phyloP scores from a whole-genome alignment of 2,113 vertebrate genomes.

The Proterorhinus semilunaris region DNA sequence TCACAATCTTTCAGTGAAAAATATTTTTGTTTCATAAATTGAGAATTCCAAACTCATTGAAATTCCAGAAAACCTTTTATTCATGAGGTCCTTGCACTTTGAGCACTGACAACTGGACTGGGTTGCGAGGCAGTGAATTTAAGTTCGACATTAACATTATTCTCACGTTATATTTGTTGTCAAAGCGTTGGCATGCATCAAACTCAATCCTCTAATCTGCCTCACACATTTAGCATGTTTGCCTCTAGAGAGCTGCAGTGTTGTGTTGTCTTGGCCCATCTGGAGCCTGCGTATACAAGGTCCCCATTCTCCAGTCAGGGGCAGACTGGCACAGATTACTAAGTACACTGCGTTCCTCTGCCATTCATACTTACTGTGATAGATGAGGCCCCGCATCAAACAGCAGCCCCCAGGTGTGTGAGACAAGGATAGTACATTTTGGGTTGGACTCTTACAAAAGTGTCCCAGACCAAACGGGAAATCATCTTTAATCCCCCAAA shows the following conservation, averaged over 20 bases:
- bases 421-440: conserved; percentile 52
- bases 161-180: conserved; percentile 8
- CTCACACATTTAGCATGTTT: conserved; percentile 9
- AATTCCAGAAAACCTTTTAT: background rate
- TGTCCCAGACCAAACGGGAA: conserved; percentile 54
- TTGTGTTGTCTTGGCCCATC: conserved; percentile 66
- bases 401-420: conserved; percentile 57
- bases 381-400: conserved; percentile 74
- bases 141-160: conserved; percentile 7
- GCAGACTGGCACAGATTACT: conserved; percentile 63
- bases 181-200: conserved; percentile 6
- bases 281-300: conserved; percentile 67
- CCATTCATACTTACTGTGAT: conserved; percentile 77
- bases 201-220: conserved; percentile 3
- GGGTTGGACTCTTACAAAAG: conserved; percentile 42
- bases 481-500: conserved; percentile 57
- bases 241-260: conserved; percentile 27
- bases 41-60: background rate
- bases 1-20: too few species aligned
- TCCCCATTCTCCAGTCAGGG: conserved; percentile 67
- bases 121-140: background rate
- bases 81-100: background rate
- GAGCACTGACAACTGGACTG: background rate
- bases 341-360: conserved; percentile 60
- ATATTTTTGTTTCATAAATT: too few species aligned